Conservation (phyloP, 2,888 invertebrate species). For the Pherbina coryleti region DNA sequence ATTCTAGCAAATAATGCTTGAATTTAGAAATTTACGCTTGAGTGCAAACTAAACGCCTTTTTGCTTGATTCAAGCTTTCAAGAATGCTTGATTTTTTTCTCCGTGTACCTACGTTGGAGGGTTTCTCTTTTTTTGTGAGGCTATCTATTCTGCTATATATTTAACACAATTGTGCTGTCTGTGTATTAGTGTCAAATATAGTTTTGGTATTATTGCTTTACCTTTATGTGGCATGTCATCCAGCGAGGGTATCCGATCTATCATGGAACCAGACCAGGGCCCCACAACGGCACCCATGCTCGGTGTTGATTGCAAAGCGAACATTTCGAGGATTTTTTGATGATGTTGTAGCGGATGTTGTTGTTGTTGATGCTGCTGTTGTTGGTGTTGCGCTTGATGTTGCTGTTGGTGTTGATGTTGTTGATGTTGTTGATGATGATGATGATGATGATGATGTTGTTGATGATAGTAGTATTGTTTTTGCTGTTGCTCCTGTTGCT, state of each 20-base stretch:
- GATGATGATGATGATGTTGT: background rate
- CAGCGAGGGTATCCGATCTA: constrained; percentile 77
- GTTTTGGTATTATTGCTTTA: constrained; percentile 68
- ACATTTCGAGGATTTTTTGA: constrained; percentile 55
- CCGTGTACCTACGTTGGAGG: background rate
- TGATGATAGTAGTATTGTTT: background rate
- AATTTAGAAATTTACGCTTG: too few relatives aligned
- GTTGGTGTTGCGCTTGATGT: constrained; percentile 13
- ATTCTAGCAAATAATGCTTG: too few relatives aligned
- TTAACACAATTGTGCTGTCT: too few relatives aligned
- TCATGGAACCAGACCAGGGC: constrained; percentile 85
- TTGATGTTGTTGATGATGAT: background rate
- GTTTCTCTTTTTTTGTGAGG: background rate
- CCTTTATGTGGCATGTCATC: constrained; percentile 90
- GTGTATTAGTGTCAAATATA: too few relatives aligned
- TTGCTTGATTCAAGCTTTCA: background rate
- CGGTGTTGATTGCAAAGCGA: constrained; percentile 84
- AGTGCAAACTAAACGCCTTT: background rate
- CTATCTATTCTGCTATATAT: background rate
- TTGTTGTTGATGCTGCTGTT: constrained; percentile 13
- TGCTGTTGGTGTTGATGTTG: background rate
- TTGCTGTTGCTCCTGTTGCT: background rate
- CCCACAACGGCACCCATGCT: constrained; percentile 83
- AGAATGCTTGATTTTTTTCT: background rate
- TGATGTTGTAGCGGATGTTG: constrained; percentile 18